phyloP scores from a whole-genome alignment of 2,113 vertebrate genomes.

The Toxotes jaculatrix region DNA sequence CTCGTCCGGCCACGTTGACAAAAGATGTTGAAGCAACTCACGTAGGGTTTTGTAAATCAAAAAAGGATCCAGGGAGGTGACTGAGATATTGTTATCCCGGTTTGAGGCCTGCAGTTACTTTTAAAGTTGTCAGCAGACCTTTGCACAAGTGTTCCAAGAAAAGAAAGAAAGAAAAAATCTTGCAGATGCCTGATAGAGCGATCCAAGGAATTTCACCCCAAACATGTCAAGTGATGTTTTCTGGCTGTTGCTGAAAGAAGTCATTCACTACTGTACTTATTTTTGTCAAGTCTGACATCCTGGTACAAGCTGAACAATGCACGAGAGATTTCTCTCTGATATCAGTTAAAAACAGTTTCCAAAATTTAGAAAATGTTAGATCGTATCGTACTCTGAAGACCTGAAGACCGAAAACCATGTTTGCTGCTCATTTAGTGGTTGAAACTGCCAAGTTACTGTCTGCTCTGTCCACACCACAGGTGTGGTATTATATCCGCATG shows the following conservation, averaged over 20 bases:
- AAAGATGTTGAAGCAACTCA: not conserved
- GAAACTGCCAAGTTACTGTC: not conserved
- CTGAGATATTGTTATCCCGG: not conserved
- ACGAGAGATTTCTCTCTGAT: not conserved
- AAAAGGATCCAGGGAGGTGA: not conserved
- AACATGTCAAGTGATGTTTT: slow-evolving; percentile 14
- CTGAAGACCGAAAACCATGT: not conserved
- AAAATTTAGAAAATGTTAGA: no score
- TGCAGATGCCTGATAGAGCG: not conserved
- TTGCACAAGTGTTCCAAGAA: not conserved
- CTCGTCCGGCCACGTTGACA: not conserved
- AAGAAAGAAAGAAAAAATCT: not conserved
- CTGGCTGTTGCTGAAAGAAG: slow-evolving; percentile 11
- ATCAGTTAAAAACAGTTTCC: no score
- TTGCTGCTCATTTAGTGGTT: not conserved
- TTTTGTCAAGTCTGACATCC: not conserved
- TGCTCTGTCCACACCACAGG: not conserved
- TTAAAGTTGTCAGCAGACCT: not conserved
- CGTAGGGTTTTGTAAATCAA: not conserved
- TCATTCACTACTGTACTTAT: not conserved
- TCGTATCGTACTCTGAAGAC: no score
- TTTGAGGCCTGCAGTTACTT: not conserved
- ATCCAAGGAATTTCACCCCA: not conserved
- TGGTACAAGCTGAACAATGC: not conserved
- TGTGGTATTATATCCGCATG: not conserved